Evolutionary conservation across 2,113 vertebrate species (phyloP).

Genomic region (Platichthys stellatus): DNA sequence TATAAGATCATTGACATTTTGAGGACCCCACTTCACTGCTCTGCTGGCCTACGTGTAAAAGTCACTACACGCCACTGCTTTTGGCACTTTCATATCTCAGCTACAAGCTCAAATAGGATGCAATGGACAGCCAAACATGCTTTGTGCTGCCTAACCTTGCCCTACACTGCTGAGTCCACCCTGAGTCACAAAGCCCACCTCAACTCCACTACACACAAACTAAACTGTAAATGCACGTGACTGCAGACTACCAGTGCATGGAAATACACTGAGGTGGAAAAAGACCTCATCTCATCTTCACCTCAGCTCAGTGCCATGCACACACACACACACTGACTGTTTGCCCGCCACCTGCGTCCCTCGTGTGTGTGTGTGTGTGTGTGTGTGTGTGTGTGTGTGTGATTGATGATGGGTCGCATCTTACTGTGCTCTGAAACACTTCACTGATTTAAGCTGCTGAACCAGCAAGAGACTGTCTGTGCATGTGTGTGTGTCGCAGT

Average conservation of each 20-base stretch:
- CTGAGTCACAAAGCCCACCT: neutral
- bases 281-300: conserved; percentile 29
- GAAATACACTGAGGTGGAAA: conserved; percentile 39
- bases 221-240: conserved; percentile 23
- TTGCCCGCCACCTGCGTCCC: conserved; percentile 42
- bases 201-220: neutral
- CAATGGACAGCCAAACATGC: neutral
- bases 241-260: conserved; percentile 27
- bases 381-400: conserved; percentile 12
- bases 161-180: neutral
- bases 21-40: no score
- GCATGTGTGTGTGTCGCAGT: neutral
- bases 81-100: no score
- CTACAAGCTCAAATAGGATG: neutral
- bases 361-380: conserved; percentile 11
- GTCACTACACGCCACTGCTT: no score
- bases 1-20: no score
- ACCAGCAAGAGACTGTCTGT: conserved; percentile 40
- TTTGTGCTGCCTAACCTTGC: neutral
- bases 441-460: conserved; percentile 60
- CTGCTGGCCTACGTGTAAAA: no score
- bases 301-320: conserved; percentile 4
- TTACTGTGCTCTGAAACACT: conserved; percentile 53
- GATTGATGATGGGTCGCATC: conserved; percentile 61
- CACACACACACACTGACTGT: conserved; percentile 3